Percentiles rank a stretch among this genome's conserved stretches.
Conservation (phyloP, 1,140 invertebrate genomes). For the Leptinotarsa lineolata region DNA sequence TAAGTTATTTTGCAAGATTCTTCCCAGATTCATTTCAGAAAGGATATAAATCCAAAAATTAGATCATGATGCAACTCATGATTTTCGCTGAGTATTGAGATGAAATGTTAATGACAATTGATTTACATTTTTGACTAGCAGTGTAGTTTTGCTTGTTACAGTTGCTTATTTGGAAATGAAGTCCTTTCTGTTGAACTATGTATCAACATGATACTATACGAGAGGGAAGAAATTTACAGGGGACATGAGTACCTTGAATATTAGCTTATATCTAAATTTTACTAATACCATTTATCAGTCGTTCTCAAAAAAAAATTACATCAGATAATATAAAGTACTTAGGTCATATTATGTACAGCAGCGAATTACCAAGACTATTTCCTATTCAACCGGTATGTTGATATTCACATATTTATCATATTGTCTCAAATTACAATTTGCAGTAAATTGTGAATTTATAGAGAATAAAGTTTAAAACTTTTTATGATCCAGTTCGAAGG, state of each 20-base stretch:
- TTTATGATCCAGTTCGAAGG: too few species aligned
- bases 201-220: constrained; percentile 3
- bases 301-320: constrained; percentile 9
- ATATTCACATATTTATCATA: constrained; percentile 45
- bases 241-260: neutral
- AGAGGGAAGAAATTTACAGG: neutral
- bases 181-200: neutral
- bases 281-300: constrained; percentile 32
- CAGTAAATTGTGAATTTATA: constrained; percentile 24
- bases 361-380: constrained; percentile 35
- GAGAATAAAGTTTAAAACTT: neutral
- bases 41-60: too few species aligned
- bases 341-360: constrained; percentile 39
- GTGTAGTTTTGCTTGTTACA: too few species aligned
- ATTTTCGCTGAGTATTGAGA: too few species aligned
- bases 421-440: constrained; percentile 43
- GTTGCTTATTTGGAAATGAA: too few species aligned
- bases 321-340: neutral
- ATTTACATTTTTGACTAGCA: too few species aligned
- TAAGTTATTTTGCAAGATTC: neutral
- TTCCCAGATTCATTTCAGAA: neutral
- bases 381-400: constrained; percentile 38
- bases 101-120: too few species aligned
- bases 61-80: too few species aligned
- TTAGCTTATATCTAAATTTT: constrained; percentile 15